phyloP scores from a whole-genome alignment of 2,888 invertebrate species.

The Gymnosoma rotundatum region DNA sequence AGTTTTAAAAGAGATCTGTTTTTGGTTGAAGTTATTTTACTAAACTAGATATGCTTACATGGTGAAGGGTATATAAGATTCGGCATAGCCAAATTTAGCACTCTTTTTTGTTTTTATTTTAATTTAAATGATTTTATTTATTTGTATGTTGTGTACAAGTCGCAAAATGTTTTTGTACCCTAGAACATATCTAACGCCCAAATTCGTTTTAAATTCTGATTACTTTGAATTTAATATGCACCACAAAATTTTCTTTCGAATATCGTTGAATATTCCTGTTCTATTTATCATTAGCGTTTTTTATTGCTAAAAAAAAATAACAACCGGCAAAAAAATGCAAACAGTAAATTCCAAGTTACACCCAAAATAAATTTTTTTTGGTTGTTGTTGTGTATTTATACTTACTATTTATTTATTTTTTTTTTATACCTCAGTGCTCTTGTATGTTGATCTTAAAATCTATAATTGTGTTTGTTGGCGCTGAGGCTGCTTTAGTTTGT shows the following conservation, averaged over 20 bases:
- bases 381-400: constrained; percentile 5
- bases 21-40: too few relatives aligned
- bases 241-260: background rate
- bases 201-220: background rate
- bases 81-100: too few relatives aligned
- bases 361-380: constrained; percentile 57
- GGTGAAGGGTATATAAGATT: too few relatives aligned
- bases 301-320: constrained; percentile 53
- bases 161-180: too few relatives aligned
- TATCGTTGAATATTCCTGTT: constrained; percentile 20
- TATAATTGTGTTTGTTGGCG: constrained; percentile 48
- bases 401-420: background rate
- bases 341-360: constrained; percentile 54
- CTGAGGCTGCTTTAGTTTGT: constrained; percentile 41
- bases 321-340: constrained; percentile 21
- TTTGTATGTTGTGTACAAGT: background rate
- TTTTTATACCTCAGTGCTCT: constrained; percentile 42
- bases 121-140: too few relatives aligned
- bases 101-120: too few relatives aligned
- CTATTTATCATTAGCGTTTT: constrained; percentile 59
- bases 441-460: constrained; percentile 62
- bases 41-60: too few relatives aligned
- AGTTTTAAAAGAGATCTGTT: too few relatives aligned
- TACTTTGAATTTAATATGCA: constrained; percentile 33
- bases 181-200: background rate